A percentile compares a stretch with the other conserved stretches of the same genome.
phyloP scores from a whole-genome alignment of 2,113 vertebrate species.

The Poeciliopsis prolifica region DNA sequence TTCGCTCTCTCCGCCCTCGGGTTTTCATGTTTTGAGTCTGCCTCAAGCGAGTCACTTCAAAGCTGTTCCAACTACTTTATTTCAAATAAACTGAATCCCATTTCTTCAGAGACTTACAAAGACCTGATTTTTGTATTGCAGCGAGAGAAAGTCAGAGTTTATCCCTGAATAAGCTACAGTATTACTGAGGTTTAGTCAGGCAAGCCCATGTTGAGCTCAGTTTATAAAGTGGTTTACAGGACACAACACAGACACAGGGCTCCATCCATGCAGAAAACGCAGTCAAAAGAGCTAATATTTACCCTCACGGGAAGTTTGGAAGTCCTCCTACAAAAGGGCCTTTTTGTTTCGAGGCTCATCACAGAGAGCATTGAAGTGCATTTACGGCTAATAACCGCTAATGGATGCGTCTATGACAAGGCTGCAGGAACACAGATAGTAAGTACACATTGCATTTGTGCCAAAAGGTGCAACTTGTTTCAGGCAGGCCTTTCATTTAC shows the following conservation, averaged over 20 bases:
- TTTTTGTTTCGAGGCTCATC: conserved; percentile 42
- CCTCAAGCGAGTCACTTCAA: background rate
- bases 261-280: conserved; percentile 31
- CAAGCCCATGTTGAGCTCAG: conserved; percentile 43
- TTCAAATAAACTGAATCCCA: conserved; percentile 23
- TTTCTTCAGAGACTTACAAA: conserved; percentile 44
- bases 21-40: too few relatives aligned
- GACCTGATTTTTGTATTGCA: conserved; percentile 28
- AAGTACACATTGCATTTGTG: conserved; percentile 30
- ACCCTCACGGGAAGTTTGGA: conserved; percentile 49
- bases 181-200: conserved; percentile 69
- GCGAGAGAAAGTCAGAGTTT: conserved; percentile 20
- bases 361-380: conserved; percentile 28
- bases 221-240: conserved; percentile 58
- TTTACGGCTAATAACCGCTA: conserved; percentile 41
- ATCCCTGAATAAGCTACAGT: conserved; percentile 62
- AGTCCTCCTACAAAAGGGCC: conserved; percentile 26
- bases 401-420: conserved; percentile 58
- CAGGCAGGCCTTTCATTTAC: conserved; percentile 48
- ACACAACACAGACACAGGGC: conserved; percentile 51
- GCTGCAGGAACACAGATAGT: conserved; percentile 37
- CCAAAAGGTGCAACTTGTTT: conserved; percentile 31
- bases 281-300: conserved; percentile 52
- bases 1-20: too few relatives aligned
- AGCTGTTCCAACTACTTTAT: conserved; percentile 17